Percentiles rank a stretch among this genome's conserved stretches.
phyloP scores from a whole-genome alignment of 2,888 invertebrate species.

The Orgyia antiqua region DNA sequence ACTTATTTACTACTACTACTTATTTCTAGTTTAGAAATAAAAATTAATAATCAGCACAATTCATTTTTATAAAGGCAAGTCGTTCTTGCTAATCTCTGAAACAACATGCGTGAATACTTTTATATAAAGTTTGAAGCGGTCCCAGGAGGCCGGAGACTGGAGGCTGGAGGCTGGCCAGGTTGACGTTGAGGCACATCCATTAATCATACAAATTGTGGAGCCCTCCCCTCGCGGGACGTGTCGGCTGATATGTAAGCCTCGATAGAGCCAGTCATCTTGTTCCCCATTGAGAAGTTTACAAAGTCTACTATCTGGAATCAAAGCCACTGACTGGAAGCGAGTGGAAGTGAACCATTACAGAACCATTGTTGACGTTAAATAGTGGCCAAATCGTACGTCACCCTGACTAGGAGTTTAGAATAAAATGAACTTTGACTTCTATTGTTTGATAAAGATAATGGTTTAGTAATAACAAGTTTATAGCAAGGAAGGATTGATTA shows the following conservation, averaged over 20 bases:
- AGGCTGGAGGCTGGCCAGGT: too few species aligned
- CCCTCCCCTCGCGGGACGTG: conserved; percentile 23
- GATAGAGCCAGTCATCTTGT: conserved; percentile 58
- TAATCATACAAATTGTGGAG: conserved; percentile 32
- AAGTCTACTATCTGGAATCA: conserved; percentile 26
- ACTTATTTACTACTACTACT: too few species aligned
- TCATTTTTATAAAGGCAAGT: too few species aligned
- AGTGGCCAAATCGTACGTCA: conserved; percentile 11
- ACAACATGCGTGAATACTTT: conserved; percentile 25
- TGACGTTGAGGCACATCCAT: conserved; percentile 15
- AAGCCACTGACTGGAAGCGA: conserved; percentile 24
- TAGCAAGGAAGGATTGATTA: too few species aligned
- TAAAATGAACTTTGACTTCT: too few species aligned
- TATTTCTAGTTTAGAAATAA: too few species aligned
- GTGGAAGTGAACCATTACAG: conserved; percentile 33
- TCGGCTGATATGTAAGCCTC: conserved; percentile 47
- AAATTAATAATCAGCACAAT: too few species aligned
- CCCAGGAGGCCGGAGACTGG: conserved; percentile 33
- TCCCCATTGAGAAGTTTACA: conserved; percentile 35
- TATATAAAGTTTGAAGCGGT: conserved; percentile 40
- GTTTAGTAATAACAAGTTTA: too few species aligned
- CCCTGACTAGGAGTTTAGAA: conserved; percentile 3
- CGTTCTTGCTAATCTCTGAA: too few species aligned
- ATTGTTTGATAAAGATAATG: too few species aligned
- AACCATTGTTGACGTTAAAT: conserved; percentile 15